These are phyloP conservation scores for Papilio protenor DNA, from an alignment of 2,888 invertebrate genomes.

Conservation along the genomic window DNA sequence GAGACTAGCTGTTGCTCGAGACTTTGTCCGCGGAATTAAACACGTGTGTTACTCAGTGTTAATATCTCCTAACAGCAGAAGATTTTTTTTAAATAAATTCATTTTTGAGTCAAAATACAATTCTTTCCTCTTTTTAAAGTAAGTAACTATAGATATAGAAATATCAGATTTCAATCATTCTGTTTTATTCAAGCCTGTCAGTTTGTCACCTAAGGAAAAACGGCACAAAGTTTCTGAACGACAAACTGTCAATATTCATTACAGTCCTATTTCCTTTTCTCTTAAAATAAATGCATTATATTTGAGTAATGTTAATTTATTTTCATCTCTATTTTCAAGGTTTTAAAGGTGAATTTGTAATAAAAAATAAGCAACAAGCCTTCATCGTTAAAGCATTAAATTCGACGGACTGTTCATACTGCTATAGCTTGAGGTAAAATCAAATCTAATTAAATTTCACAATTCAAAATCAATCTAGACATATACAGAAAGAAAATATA, in stretches of 20 bases:
- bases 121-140: too few species aligned
- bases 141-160: background rate
- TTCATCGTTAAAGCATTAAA: background rate
- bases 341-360: background rate
- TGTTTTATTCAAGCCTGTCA: background rate
- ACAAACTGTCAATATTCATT: conserved; percentile 15
- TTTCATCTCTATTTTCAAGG: background rate
- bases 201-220: background rate
- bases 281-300: background rate
- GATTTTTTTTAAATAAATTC: too few species aligned
- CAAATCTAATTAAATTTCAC: too few species aligned
- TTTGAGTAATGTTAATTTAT: background rate
- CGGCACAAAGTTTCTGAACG: background rate
- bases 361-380: background rate
- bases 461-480: too few species aligned
- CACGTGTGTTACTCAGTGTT: too few species aligned
- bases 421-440: too few species aligned
- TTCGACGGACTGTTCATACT: background rate
- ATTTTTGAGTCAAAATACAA: too few species aligned
- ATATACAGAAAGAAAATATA: too few species aligned
- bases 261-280: background rate
- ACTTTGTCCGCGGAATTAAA: too few species aligned
- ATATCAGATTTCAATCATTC: background rate
- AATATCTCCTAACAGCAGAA: too few species aligned
- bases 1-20: too few species aligned